phyloP scores from a whole-genome alignment of 92 coral and sea anemone species.

The Porites cylindrica region DNA sequence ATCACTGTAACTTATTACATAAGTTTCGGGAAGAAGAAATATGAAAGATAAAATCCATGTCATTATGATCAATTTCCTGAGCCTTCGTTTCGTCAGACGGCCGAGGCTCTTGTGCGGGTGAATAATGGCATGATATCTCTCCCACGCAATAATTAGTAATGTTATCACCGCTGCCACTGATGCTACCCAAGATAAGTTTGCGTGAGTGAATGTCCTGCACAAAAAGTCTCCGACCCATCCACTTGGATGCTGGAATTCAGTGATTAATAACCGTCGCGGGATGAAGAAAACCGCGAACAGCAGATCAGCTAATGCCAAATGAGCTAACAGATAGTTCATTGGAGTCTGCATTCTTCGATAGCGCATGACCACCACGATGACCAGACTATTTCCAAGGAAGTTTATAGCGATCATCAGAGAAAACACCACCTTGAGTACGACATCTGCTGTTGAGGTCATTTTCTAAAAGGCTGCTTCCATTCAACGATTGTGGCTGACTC shows the following conservation, averaged over 20 bases:
- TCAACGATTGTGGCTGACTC: neutral
- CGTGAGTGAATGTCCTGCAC: conserved; percentile 64
- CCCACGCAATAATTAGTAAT: conserved; percentile 68
- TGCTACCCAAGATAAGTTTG: conserved; percentile 59
- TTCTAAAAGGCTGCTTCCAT: neutral
- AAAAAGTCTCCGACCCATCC: conserved; percentile 57
- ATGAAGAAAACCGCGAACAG: conserved; percentile 48
- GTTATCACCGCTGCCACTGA: conserved; percentile 58
- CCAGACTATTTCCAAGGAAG: conserved; percentile 58
- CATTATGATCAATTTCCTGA: conserved; percentile 28
- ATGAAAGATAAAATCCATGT: conserved; percentile 49
- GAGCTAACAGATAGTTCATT: conserved; percentile 71
- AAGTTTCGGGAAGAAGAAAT: conserved; percentile 32
- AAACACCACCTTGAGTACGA: conserved; percentile 35
- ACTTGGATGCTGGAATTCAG: conserved; percentile 59
- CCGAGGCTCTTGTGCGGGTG: conserved; percentile 43
- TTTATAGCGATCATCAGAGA: conserved; percentile 40
- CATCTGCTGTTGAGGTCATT: conserved; percentile 26
- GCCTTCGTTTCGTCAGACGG: conserved; percentile 54
- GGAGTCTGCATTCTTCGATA: conserved; percentile 65
- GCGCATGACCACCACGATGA: conserved; percentile 57
- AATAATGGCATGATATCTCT: conserved; percentile 71
- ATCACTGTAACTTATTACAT: conserved; percentile 23
- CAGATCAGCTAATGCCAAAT: conserved; percentile 70
- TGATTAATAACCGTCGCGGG: conserved; percentile 43